Evolutionary conservation across 2,113 vertebrate genomes (phyloP).

Genomic region (Solenodon paradoxus): DNA sequence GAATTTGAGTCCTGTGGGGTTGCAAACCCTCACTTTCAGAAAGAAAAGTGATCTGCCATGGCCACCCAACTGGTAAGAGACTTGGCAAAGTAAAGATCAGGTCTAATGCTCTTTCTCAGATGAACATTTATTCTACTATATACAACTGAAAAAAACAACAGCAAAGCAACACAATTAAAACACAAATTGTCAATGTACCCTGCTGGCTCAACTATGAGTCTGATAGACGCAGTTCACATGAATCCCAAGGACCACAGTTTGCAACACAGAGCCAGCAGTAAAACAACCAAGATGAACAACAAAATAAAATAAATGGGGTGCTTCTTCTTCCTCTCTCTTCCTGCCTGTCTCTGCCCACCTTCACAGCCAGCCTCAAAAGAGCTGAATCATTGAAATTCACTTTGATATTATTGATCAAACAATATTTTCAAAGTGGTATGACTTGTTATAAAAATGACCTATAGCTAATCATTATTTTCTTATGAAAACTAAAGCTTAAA

Average conservation of each 20-base stretch:
- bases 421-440: not conserved
- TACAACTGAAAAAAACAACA: not conserved
- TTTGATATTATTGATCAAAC: not conserved
- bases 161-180: not conserved
- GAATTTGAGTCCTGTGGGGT: not conserved
- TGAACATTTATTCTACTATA: not conserved
- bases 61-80: not conserved
- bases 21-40: not conserved
- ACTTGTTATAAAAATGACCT: slow-evolving; percentile 9
- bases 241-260: too few relatives aligned
- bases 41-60: not conserved
- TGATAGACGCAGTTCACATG: too few relatives aligned
- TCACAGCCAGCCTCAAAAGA: not conserved
- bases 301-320: too few relatives aligned
- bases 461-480: not conserved
- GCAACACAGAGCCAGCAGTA: too few relatives aligned
- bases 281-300: too few relatives aligned
- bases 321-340: too few relatives aligned
- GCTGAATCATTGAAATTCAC: not conserved
- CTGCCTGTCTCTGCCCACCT: not conserved
- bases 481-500: slow-evolving; percentile 27
- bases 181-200: too few relatives aligned
- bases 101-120: not conserved
- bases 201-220: too few relatives aligned
- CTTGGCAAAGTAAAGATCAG: not conserved